Base-by-base conservation (phyloP, 1,140 invertebrate genomes). In the Wiebesia pumilae region DNA sequence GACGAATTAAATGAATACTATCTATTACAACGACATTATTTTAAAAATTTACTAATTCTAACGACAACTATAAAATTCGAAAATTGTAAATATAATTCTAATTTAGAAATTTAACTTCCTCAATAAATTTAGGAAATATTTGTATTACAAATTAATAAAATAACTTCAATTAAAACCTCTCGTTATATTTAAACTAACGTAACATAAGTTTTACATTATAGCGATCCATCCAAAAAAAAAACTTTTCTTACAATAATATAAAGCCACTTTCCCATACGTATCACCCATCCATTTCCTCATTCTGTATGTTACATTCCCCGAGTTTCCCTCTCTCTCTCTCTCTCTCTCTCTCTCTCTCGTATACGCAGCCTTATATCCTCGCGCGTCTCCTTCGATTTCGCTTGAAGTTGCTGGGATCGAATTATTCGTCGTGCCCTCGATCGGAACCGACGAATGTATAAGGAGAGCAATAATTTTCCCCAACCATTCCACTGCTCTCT, bases 391-490 rank as follows among this genome's bases (percentile, higher is more conserved):
- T 88, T 88, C 89, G 88, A 89, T 88, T 87, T 88, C 85, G 88
- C 88, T 88, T 88, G 88, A 89, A 86, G 86, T 88, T 84, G 88
- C 88, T 89, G 79, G 88, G 86, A 89, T 90, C 90, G 88, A 92
- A 90, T 91, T 91, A 91, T 91, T 92, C 90, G 89, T 81, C 88
- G 84, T 6, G 85, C 83, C 88, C 88, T 87, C 90, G 88, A 90
- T 89, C 88, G 87, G 87, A 85, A 89, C 88, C 73, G 89, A 92
- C 91, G 92, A 92, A 93, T 93, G 88, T 93, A 92, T 93, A 93
- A 94, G 91, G 88, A 91, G 91, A 93, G 92, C 91, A 93, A 93
- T 93, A 93, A 93, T 93, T 93, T 92, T 91, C 89, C 90, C 77
- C 88, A 84, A 88, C 47, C 89, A 1, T 12, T 80, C 84, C 21